Percentiles rank a stretch among this genome's conserved stretches.
phyloP scores from a whole-genome alignment of 2,797 vertebrate species.

The Gymnothorax reevesii region DNA sequence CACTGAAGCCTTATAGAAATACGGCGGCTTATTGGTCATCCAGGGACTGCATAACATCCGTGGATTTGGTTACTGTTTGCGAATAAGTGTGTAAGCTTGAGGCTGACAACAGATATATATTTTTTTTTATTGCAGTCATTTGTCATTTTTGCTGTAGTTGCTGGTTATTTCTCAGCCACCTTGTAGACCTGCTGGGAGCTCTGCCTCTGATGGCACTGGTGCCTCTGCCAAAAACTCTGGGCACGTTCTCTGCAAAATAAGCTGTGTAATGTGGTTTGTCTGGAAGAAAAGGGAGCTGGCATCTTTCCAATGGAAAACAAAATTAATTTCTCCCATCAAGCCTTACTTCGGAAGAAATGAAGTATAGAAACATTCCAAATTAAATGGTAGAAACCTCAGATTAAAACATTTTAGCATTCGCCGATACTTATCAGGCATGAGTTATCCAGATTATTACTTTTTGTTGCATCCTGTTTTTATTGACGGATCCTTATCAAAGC shows the following conservation, averaged over 20 bases:
- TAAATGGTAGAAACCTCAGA: not conserved
- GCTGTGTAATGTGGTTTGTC: not conserved
- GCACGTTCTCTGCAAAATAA: not conserved
- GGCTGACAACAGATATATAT: not conserved
- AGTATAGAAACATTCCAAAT: not conserved
- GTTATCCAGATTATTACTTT: not conserved
- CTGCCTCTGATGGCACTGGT: not conserved
- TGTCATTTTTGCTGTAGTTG: not conserved
- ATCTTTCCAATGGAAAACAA: not conserved
- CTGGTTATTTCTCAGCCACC: not conserved
- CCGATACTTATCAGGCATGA: not conserved
- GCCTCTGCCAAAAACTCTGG: not conserved
- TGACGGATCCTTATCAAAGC: not conserved
- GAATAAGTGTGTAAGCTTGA: not conserved
- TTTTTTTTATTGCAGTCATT: not conserved
- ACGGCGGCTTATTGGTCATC: no score
- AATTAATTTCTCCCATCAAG: not conserved
- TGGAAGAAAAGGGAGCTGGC: not conserved
- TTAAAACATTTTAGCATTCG: not conserved
- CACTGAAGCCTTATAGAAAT: no score
- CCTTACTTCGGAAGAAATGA: not conserved
- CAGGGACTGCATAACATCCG: no score
- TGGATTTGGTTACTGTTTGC: not conserved
- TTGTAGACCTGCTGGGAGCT: not conserved
- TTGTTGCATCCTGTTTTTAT: not conserved